Evolutionary conservation across 2,888 invertebrate species (phyloP), one percentile per base, ranked within the genome.

Genomic region (Crossocerus cetratus): DNA sequence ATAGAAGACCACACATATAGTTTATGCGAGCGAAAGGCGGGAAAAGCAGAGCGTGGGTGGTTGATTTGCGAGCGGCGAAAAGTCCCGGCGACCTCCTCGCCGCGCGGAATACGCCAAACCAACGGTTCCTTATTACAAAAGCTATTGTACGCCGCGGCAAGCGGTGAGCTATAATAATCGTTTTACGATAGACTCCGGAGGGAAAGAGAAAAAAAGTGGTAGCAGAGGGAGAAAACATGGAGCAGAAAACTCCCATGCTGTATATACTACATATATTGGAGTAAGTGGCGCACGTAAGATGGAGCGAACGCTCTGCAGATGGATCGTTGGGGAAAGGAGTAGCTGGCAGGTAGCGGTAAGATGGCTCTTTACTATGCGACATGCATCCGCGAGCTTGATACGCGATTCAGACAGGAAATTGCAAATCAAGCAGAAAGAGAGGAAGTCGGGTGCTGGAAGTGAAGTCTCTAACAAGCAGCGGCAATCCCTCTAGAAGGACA

Each of bases 121-220:
- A 76, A 76, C 76, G 74, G 74, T 76, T 74, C 76, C 66, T 76
- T 76, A 74, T 71, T 74, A 76, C 76, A 76, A 76, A 76, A 76
- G 76, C 76, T 63, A 76, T 76, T 76, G 76, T 74, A 70, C 72
- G 42, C 21, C 57, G 58, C 49, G 20, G 74, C 55, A 11, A 32
- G 32, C 32, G 32, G 20, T 60, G 68, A 64, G 68, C 63, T 72
- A 70, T 69, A 79, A 74, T 79, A 79, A 80, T 77, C 69, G 77
- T 79, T 79, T 79, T 72, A 79, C 72, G 77, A 79, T 79, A 79
- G 72, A 55, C 55, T 23, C 64, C 66, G 60, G 45, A 14, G 74
- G 54, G 3, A 32, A 11, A 32, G 32, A 5, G 32, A 32, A 5
- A 8, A 11, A 32, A 32, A 32, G 11, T 8, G 11, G 32, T 3